phyloP scores from a whole-genome alignment of 2,888 invertebrate genomes.

The Aethes cnicana region DNA sequence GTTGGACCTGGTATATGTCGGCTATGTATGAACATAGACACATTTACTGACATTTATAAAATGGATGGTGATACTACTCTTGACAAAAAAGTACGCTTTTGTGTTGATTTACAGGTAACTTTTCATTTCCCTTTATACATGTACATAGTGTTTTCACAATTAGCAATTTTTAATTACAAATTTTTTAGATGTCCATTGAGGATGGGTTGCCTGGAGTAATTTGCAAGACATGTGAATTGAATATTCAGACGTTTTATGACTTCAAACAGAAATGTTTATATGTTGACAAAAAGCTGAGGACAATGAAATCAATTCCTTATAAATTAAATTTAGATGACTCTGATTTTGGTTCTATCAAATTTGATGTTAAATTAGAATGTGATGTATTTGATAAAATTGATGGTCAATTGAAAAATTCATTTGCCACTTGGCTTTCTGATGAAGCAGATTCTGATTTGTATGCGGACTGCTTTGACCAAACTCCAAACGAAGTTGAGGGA shows the following conservation, averaged over 20 bases:
- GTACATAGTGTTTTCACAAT: too few relatives aligned
- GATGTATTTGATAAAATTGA: constrained; percentile 23
- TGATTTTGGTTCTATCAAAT: constrained; percentile 10
- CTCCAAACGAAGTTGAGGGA: constrained; percentile 1
- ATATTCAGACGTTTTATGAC: constrained; percentile 43
- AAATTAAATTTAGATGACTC: constrained; percentile 7
- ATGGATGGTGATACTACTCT: constrained; percentile 31
- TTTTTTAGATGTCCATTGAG: constrained; percentile 36
- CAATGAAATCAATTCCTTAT: constrained; percentile 1
- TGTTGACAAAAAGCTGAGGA: constrained; percentile 31
- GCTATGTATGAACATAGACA: constrained; percentile 36
- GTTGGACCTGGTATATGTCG: constrained; percentile 35
- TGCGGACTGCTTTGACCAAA: constrained; percentile 13
- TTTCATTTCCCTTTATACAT: too few relatives aligned
- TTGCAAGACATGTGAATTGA: constrained; percentile 42
- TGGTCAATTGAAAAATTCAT: constrained; percentile 15
- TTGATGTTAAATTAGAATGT: constrained; percentile 27
- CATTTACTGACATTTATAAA: constrained; percentile 31
- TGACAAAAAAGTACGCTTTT: constrained; percentile 32
- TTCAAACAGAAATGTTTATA: constrained; percentile 46
- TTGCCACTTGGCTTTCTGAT: constrained; percentile 28
- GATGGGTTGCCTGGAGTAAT: constrained; percentile 42
- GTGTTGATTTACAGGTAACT: constrained; percentile 37
- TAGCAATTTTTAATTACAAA: not conserved
- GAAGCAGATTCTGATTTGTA: constrained; percentile 18